Percentiles rank a stretch among this genome's conserved stretches.
phyloP scores from a whole-genome alignment of 2,797 vertebrate species.

The Hapalemur alaotrensis region DNA sequence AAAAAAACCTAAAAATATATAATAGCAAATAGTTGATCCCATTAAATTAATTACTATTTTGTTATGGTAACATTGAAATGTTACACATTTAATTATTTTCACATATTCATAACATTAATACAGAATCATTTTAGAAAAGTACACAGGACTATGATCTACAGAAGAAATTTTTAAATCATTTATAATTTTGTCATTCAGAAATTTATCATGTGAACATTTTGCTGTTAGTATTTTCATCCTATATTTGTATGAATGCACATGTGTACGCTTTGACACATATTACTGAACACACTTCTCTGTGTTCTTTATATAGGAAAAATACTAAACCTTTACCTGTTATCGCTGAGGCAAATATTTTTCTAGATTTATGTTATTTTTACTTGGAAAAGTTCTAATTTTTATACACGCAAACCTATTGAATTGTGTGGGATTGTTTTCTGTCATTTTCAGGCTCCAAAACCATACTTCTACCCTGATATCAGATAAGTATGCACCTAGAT shows the following conservation, averaged over 20 bases:
- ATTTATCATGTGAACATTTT: neutral
- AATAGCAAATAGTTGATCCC: neutral
- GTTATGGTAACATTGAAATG: neutral
- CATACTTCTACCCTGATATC: neutral
- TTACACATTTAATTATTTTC: neutral
- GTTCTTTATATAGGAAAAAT: neutral
- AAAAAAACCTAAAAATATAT: neutral
- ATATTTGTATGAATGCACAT: neutral
- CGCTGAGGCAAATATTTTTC: neutral
- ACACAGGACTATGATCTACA: neutral
- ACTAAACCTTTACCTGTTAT: neutral
- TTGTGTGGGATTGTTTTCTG: neutral
- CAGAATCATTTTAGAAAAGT: neutral
- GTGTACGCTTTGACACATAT: neutral
- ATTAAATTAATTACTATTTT: neutral
- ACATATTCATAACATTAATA: neutral
- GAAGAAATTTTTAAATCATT: neutral
- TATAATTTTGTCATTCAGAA: neutral
- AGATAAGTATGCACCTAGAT: neutral
- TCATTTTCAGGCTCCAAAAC: neutral
- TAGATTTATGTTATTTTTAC: neutral
- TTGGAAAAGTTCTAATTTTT: neutral
- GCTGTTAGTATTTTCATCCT: neutral
- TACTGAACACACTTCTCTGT: neutral
- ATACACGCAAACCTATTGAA: neutral